Conservation (phyloP, 2,113 vertebrate species). For the Sisor rabdophorus region DNA sequence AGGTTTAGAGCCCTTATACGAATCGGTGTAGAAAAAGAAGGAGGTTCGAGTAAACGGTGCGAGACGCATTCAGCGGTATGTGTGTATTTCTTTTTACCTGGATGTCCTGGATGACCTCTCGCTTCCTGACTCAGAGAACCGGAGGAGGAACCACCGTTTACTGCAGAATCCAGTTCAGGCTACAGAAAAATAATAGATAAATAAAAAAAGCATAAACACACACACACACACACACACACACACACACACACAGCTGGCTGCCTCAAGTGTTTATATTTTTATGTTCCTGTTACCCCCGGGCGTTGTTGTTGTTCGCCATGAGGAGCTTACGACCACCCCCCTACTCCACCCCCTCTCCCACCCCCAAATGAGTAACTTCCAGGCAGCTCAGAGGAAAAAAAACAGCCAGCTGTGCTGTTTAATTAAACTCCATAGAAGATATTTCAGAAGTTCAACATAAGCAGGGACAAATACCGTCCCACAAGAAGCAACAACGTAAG, state of each 20-base stretch:
- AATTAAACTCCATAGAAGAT: background rate
- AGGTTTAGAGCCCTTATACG: background rate
- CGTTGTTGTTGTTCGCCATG: background rate
- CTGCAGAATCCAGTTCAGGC: constrained; percentile 81
- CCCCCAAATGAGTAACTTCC: background rate
- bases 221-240: background rate
- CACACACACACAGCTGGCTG: background rate
- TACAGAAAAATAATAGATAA: constrained; percentile 57
- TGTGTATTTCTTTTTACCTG: constrained; percentile 67
- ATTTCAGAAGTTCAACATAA: background rate
- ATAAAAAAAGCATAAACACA: no score
- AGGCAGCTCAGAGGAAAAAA: constrained; percentile 1
- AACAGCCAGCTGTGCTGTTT: constrained; percentile 2
- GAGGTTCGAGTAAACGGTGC: background rate
- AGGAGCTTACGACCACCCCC: no score
- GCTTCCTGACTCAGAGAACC: constrained; percentile 71
- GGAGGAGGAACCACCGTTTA: constrained; percentile 82
- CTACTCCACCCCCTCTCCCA: no score
- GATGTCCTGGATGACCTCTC: constrained; percentile 71
- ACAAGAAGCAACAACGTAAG: background rate
- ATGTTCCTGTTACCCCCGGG: background rate
- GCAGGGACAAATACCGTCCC: background rate
- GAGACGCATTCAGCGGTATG: no score
- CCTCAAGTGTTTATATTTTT: background rate
- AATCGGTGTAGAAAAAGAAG: background rate